Evolutionary conservation across 2,888 invertebrate genomes (phyloP).

Genomic region (Oscheius sp.): DNA sequence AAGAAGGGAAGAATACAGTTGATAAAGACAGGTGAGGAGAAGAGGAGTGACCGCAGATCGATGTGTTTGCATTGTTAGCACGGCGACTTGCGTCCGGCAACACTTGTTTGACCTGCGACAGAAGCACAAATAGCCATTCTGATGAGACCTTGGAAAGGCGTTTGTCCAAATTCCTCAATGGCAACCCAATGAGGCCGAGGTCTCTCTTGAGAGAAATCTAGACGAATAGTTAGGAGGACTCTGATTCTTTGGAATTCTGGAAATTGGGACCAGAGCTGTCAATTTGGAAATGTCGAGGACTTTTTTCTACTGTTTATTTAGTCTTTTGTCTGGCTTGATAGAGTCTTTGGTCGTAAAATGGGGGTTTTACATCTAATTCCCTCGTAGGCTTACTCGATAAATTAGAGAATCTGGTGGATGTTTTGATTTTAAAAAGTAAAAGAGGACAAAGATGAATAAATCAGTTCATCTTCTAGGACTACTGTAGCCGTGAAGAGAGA

Average conservation of each 20-base stretch:
- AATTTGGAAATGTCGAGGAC: too few species aligned
- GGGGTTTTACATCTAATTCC: too few species aligned
- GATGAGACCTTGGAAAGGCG: background rate
- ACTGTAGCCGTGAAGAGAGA: background rate
- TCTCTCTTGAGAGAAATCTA: background rate
- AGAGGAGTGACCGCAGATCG: constrained; percentile 22
- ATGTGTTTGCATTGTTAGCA: constrained; percentile 27
- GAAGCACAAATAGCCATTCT: background rate
- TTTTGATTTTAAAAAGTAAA: background rate
- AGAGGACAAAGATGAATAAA: background rate
- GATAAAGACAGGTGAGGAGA: constrained; percentile 7
- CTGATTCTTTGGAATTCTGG: background rate
- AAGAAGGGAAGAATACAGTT: background rate
- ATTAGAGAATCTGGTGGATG: too few species aligned
- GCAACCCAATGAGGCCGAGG: background rate
- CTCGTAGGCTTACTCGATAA: background rate
- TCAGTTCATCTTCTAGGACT: too few species aligned
- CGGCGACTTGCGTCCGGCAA: constrained; percentile 17
- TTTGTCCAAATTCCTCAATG: background rate
- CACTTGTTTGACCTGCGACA: constrained; percentile 11
- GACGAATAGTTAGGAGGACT: background rate
- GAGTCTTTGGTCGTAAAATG: too few species aligned
- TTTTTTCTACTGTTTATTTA: too few species aligned
- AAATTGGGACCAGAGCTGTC: background rate
- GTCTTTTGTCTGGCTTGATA: too few species aligned